phyloP scores from a whole-genome alignment of 2,888 invertebrate genomes.

The Drosophila koepferae region DNA sequence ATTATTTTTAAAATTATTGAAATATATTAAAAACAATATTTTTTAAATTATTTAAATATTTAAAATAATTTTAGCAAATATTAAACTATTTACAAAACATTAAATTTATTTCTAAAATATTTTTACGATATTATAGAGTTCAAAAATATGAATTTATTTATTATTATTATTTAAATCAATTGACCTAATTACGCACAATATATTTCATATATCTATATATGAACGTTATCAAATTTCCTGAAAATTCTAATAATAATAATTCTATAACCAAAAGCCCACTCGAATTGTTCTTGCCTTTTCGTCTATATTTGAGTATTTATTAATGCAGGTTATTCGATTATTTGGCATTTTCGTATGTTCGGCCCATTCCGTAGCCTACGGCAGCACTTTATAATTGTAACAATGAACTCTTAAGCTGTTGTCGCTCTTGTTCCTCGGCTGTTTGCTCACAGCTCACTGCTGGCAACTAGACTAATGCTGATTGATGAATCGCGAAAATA shows the following conservation, averaged over 20 bases:
- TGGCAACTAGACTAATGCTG: slow-evolving; percentile 67
- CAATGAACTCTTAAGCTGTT: slow-evolving; percentile 80
- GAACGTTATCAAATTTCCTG: neutral
- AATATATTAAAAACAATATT: too few species aligned
- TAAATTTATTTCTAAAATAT: too few species aligned
- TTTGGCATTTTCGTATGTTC: neutral
- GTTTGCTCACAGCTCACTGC: slow-evolving; percentile 24
- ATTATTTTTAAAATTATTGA: too few species aligned
- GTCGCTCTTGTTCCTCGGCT: slow-evolving; percentile 69
- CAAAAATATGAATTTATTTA: too few species aligned
- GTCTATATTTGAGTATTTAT: slow-evolving; percentile 8
- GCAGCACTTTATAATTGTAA: slow-evolving; percentile 72
- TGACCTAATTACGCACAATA: neutral
- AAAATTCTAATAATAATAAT: too few species aligned
- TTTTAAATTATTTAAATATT: neutral
- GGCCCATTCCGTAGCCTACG: slow-evolving; percentile 28
- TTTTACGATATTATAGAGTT: too few species aligned
- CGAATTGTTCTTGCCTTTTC: slow-evolving; percentile 2
- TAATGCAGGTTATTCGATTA: slow-evolving; percentile 27
- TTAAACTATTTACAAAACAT: neutral
- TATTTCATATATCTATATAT: neutral
- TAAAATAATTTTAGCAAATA: neutral
- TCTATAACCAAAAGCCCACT: slow-evolving; percentile 4
- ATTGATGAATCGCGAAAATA: slow-evolving; percentile 62
- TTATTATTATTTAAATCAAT: neutral